A percentile compares a stretch with the other conserved stretches of the same genome.
Conservation (phyloP, 2,797 vertebrate species). For the Pachyuromys duprasi region DNA sequence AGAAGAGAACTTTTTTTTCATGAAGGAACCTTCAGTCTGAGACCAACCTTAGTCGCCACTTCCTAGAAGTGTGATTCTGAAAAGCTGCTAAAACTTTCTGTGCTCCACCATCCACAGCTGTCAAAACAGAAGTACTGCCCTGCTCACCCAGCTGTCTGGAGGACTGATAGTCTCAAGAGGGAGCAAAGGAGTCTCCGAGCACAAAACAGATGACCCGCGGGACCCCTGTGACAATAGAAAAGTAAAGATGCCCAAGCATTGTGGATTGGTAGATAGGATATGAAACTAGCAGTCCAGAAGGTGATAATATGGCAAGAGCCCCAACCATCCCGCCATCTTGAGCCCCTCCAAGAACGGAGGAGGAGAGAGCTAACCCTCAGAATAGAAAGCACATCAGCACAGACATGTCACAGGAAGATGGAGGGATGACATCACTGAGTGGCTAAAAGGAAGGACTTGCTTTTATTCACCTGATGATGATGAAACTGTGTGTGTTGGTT, state of each 20-base stretch:
- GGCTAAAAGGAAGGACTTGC: neutral
- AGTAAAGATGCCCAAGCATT: neutral
- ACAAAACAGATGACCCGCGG: neutral
- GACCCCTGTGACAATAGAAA: neutral
- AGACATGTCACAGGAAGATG: neutral
- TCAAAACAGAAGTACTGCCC: neutral
- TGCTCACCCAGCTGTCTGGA: neutral
- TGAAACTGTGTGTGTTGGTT: neutral
- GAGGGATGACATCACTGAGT: neutral
- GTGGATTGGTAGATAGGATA: neutral
- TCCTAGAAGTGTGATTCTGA: neutral
- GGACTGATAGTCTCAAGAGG: neutral
- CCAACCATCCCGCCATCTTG: neutral
- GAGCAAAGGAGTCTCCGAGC: neutral
- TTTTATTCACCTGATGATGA: conserved; percentile 21
- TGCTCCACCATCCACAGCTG: neutral
- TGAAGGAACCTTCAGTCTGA: neutral
- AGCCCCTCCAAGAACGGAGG: neutral
- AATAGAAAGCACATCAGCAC: neutral
- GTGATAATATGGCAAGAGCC: neutral
- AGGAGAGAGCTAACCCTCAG: neutral
- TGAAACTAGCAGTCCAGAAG: neutral
- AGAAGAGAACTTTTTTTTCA: neutral
- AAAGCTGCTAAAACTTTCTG: neutral
- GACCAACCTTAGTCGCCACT: neutral